Evolutionary conservation across 2,797 vertebrate genomes (phyloP), one percentile per base, ranked within the genome.

Genomic region (Mus minutoides): DNA sequence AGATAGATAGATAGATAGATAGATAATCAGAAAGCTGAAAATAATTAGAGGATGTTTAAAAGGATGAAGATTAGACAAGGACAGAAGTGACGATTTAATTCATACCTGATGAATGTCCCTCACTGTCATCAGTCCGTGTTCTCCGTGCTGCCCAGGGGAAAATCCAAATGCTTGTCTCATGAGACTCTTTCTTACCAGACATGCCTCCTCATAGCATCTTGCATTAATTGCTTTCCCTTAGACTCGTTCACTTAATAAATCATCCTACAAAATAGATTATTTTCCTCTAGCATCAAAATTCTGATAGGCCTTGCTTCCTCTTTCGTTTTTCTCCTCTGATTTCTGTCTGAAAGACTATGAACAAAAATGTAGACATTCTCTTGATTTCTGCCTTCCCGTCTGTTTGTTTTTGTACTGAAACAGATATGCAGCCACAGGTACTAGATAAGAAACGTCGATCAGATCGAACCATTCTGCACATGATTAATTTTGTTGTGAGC

Each of bases 401-500:
- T 94, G 37, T 67, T 80, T 90, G 79, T 78, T 91, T 88, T 86
- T 89, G 54, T 58, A 31, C 76, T 34, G 73, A 95, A 69, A 83
- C n/a, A 80, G 75, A 97, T 94, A 94, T 17, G 89, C 52, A 90
- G 75, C 34, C 94, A 62, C 90, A 84, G 84, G 62, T 56, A 62
- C 92, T 56, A 93, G 96, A 97, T 96, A 96, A 97, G 69, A 93
- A 90, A 69, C 73, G 78, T 90, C 67, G 83, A 80, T 96, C 92
- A 94, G 85, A 89, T 96, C 95, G 88, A 93, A 75, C 77, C 26
- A 0, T 96, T 96, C 73, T 95, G 73, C 85, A 84, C 43, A 84
- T 86, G 94, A 97, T 96, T 97, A 95, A 94, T 96, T 94, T 95
- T 95, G 91, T 94, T 90, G 86, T 62, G 88, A 87, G 69, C 56